Evolutionary conservation across 2,888 invertebrate species (phyloP), one percentile per base, ranked within the genome.

Genomic region (Cecidostiba fungosa): DNA sequence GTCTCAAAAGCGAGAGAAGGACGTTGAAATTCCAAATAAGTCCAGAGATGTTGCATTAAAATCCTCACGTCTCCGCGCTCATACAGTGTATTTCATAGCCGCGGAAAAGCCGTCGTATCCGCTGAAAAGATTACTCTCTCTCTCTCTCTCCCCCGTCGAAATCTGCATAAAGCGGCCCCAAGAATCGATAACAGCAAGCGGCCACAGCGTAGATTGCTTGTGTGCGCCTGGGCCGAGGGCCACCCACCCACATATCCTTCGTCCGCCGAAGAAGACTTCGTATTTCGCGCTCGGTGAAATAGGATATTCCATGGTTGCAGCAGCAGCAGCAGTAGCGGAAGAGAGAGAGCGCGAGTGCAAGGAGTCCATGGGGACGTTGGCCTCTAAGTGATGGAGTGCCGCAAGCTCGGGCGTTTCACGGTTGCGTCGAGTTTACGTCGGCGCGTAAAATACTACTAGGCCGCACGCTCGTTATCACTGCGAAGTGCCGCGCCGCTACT

Each of bases 331-430:
- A 5, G 36, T 36, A 6, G 29, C 32, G 54, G 76, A 29, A 62
- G 59, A 43, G 16, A 74, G 66, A 47, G 32, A 66, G 23, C 1
- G 76, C 10, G 85, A 79, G 85, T 86, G 87, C 85, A 83, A 80
- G 88, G 87, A 89, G 88, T 89, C 91, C 90, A 84, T 81, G 80
- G 91, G 90, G 91, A 91, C 84, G 89, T 88, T 88, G 77, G 87
- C 87, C 89, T 12, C 89, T 92, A 92, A 92, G 90, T 92, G 92
- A 92, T 92, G 90, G 91, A 92, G 92, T 90, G 88, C 88, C 87
- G 87, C 81, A 86, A 87, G 86, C 78, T 73, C 70, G 39, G 26
- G 10, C 77, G 62, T 29, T 70, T 54, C 79, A 36, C 74, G 43
- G 43, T n/a, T 54, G 43, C 73, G 62, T 47, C 74, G 74, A 80